Evolutionary conservation across 1,140 invertebrate genomes (phyloP), one percentile per base, ranked within the genome.

Genomic region (Pseudachorutes palmiensis): DNA sequence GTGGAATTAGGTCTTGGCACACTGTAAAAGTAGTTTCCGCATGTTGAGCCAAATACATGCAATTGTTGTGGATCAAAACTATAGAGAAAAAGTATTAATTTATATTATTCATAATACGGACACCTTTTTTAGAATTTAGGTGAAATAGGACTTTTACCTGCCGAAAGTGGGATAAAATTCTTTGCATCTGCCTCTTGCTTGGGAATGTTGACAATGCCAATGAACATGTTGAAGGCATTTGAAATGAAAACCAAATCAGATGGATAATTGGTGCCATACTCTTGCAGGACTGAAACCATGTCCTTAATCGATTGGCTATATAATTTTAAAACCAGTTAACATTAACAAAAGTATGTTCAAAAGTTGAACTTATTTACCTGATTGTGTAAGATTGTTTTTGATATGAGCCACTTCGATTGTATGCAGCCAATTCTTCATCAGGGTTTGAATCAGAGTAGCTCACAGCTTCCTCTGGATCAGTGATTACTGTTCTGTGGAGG

Each of bases 61-160:
- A 94, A 77, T 96, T 95, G 79, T 96, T 97, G 78, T 94, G 88
- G 74, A 93, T 91, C 24, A 96, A 74, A n/a, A 90, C 93, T 88
- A 81, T 67, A 76, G 68, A 68, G 66, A 73, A 67, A 62, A 68
- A 71, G 65, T 26, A 45, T 41, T 30, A 63, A 57, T 48, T 28
- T 22, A 32, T 62, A 9, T 30, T 55, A 59, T 66, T 51, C 36
- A 66, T 24, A 24, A 28, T 48, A 65, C 33, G 31, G n/a, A n/a
- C n/a, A n/a, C n/a, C n/a, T n/a, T n/a, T n/a, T n/a, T n/a, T n/a
- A n/a, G n/a, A n/a, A n/a, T n/a, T n/a, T n/a, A n/a, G n/a, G n/a
- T n/a, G n/a, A n/a, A n/a, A n/a, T n/a, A n/a, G n/a, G n/a, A n/a
- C n/a, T n/a, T 28, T 55, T 62, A 72, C 64, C 62, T 62, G 67